A percentile compares a stretch with the other conserved stretches of the same genome.
Conservation (phyloP, 2,888 invertebrate genomes). For the Metacarcinus magister region DNA sequence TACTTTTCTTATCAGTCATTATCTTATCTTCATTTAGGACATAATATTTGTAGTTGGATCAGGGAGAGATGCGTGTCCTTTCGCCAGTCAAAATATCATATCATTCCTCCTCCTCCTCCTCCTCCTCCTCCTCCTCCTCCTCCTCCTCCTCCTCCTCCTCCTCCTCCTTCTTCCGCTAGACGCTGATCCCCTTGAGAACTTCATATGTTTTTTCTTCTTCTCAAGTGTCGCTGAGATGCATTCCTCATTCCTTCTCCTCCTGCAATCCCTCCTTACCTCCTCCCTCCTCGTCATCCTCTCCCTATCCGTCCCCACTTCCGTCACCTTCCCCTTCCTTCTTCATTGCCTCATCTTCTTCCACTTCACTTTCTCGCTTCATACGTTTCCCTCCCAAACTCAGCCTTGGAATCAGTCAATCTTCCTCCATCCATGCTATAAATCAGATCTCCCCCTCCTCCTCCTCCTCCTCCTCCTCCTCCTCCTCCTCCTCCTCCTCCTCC, state of each 20-base stretch:
- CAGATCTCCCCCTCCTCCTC: neutral
- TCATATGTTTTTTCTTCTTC: neutral
- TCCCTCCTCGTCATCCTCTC: neutral
- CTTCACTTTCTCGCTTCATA: neutral
- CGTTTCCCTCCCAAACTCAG: neutral
- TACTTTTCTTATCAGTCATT: too few species aligned
- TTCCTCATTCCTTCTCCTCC: neutral
- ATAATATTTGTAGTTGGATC: too few species aligned
- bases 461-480: constrained; percentile 26
- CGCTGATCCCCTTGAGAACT: neutral
- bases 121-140: neutral
- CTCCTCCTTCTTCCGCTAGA: neutral
- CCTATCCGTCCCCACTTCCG: neutral
- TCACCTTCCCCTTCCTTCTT: neutral
- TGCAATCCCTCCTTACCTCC: neutral
- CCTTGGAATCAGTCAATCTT: neutral
- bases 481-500: constrained; percentile 26
- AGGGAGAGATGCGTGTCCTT: neutral
- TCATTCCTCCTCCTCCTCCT: neutral
- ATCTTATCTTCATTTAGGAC: too few species aligned
- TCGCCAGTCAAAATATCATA: neutral
- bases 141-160: neutral
- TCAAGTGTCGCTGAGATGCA: neutral
- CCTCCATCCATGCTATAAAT: neutral
- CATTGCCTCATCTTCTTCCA: neutral